A percentile compares a stretch with the other conserved stretches of the same genome.
Evolutionary conservation across 1,140 invertebrate species (phyloP).

Genomic region (Drosophila bocqueti): DNA sequence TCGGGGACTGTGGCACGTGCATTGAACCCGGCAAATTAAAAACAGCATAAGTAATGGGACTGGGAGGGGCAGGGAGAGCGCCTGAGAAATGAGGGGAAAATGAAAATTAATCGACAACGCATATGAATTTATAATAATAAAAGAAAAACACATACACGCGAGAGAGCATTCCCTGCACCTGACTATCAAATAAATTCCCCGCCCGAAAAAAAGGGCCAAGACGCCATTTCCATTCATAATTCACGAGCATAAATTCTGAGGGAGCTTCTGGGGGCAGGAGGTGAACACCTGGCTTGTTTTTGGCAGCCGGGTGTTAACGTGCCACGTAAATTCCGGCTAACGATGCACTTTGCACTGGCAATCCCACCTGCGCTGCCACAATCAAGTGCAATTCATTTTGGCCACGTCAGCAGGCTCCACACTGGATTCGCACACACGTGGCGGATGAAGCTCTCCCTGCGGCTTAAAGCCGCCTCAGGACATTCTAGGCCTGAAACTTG

Average conservation of each 20-base stretch:
- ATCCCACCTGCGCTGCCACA: slow-evolving; percentile 66
- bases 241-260: slow-evolving; percentile 68
- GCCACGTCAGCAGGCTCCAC: slow-evolving; percentile 64
- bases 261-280: not conserved
- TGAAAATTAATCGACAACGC: slow-evolving; percentile 78
- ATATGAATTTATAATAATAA: slow-evolving; percentile 80
- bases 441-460: not conserved
- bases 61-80: not conserved
- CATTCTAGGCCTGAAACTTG: slow-evolving; percentile 4
- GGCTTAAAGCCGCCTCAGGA: slow-evolving; percentile 37
- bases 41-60: slow-evolving; percentile 74
- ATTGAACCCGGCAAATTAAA: slow-evolving; percentile 75
- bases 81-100: slow-evolving; percentile 54
- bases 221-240: slow-evolving; percentile 77
- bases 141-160: slow-evolving; percentile 44
- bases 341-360: slow-evolving; percentile 79
- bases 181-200: slow-evolving; percentile 75
- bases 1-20: slow-evolving; percentile 58
- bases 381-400: slow-evolving; percentile 82
- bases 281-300: slow-evolving; percentile 57
- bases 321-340: slow-evolving; percentile 80
- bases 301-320: slow-evolving; percentile 68
- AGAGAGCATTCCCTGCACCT: slow-evolving; percentile 72
- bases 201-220: slow-evolving; percentile 55
- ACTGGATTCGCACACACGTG: slow-evolving; percentile 12